Evolutionary conservation across 2,888 invertebrate species (phyloP).

Genomic region (Heliconius erato): DNA sequence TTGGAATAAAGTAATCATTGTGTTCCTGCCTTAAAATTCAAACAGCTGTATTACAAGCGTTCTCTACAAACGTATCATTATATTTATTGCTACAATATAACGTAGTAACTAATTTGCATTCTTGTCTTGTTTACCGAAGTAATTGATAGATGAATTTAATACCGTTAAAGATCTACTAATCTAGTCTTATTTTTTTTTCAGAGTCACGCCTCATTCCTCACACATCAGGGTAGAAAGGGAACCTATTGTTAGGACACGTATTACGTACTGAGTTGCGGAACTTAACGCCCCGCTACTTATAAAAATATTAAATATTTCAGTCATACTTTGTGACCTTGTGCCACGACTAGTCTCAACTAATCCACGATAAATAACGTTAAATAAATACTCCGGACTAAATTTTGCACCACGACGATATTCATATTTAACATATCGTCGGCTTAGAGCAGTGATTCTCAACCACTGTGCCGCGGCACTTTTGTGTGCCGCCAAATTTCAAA

Average conservation of each 20-base stretch:
- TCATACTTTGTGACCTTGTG: too few species aligned
- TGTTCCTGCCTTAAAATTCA: background rate
- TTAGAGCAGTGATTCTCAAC: too few species aligned
- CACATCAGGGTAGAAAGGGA: background rate
- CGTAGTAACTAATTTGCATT: constrained; percentile 17
- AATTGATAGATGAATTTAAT: constrained; percentile 11
- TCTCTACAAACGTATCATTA: constrained; percentile 15
- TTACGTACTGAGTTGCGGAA: background rate
- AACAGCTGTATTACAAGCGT: constrained; percentile 7
- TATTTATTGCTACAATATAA: constrained; percentile 28
- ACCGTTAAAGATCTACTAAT: constrained; percentile 15
- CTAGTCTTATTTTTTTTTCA: background rate
- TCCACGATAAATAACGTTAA: too few species aligned
- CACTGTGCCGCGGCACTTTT: too few species aligned
- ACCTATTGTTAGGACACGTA: background rate
- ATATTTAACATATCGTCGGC: too few species aligned
- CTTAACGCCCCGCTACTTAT: background rate
- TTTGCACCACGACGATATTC: too few species aligned
- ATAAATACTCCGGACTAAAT: too few species aligned
- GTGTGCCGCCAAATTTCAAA: too few species aligned
- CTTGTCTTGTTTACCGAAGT: constrained; percentile 19
- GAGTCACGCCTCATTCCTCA: too few species aligned
- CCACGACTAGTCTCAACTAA: too few species aligned
- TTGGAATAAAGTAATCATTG: background rate
- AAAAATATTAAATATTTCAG: background rate